These are phyloP conservation scores for Pterocles gutturalis DNA, from an alignment of 2,113 vertebrate species.

Conservation along the genomic window DNA sequence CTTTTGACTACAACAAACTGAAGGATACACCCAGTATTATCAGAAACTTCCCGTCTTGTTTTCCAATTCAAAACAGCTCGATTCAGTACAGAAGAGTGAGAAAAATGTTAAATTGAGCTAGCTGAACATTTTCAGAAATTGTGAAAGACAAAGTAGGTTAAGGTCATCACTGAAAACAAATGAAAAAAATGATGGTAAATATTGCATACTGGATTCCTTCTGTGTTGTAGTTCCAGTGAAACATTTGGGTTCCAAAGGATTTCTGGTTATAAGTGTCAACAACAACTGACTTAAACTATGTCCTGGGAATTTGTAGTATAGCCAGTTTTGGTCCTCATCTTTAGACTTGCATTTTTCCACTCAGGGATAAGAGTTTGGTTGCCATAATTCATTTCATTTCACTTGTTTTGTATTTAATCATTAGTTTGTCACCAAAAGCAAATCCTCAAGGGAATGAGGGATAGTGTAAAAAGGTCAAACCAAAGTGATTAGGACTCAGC, in stretches of 20 bases:
- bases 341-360: neutral
- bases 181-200: neutral
- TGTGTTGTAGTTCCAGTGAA: neutral
- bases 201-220: neutral
- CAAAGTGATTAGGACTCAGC: neutral
- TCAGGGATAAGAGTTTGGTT: neutral
- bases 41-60: neutral
- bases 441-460: neutral
- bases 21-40: neutral
- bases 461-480: neutral
- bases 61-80: neutral
- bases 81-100: neutral
- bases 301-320: neutral
- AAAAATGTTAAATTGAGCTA: neutral
- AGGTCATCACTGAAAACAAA: neutral
- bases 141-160: neutral
- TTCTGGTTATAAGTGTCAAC: fast-evolving
- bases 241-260: neutral
- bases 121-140: neutral
- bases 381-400: neutral
- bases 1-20: neutral
- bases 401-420: neutral
- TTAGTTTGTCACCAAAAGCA: neutral
- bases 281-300: neutral
- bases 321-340: neutral